Base-by-base conservation (phyloP, 2,113 vertebrate species). In the Mustelus asterias region DNA sequence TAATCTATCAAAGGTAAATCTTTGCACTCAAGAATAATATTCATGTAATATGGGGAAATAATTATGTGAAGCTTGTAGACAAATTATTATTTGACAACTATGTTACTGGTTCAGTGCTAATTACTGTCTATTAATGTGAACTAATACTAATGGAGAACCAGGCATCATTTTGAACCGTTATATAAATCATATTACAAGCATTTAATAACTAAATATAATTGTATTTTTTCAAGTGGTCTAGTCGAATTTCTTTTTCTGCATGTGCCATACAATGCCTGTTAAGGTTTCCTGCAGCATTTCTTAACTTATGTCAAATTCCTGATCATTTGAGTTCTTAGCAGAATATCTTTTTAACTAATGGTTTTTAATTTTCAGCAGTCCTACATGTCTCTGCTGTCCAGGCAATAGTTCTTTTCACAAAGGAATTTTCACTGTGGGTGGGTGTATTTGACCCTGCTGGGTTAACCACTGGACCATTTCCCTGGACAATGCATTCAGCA, bases 331-430 rank as follows among this genome's bases (percentile, higher is more conserved):
- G 14, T 72, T 95, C 92, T 70, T 94, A 44, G 72, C 22, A 48
- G 22, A 72, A 95, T 72, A 95, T 72, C 67, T 94, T 41, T 94
- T 10, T 37, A 41, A 41, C 63, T 95, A 20, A 65, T 20, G 67
- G 41, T 67, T 95, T 63, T 95, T 95, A 95, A 76, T 95, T 95
- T 72, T 72, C 69, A 54, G 33, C n/a, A 44, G 10, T 65, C 69
- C 41, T 54, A 54, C 41, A 95, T 9, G 37, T 95, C 69, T 76
- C 13, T 54, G 94, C 44, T 70, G 60, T 65, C 89, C 60, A 37
- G 89, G n/a, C 60, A 93, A 93, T 93, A 13, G 94, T 26, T 72
- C 67, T 54, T 48, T 95, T 95, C 69, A 95, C 94, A 95, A 95
- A 95, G 94, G 67, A 95, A 48, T 72, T 48, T 26, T 44, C 67